These are phyloP conservation scores for Girardia tigrina DNA, from an alignment of 2,888 invertebrate genomes.

Conservation along the genomic window DNA sequence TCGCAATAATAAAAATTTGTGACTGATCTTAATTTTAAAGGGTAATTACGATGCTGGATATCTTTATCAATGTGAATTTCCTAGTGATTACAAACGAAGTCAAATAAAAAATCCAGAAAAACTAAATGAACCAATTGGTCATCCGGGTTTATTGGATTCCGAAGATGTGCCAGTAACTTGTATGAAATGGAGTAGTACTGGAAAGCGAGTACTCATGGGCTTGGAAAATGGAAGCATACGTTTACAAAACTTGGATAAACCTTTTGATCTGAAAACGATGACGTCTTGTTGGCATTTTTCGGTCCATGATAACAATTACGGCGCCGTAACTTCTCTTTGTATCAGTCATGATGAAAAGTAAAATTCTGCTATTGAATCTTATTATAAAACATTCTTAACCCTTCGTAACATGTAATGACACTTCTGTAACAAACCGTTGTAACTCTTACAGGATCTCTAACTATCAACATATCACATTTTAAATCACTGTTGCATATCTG, in stretches of 20 bases:
- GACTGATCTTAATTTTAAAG: constrained; percentile 38
- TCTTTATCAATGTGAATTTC: constrained; percentile 47
- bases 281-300: constrained; percentile 44
- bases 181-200: constrained; percentile 43
- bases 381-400: no score
- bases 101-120: constrained; percentile 38
- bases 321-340: constrained; percentile 42
- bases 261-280: constrained; percentile 41
- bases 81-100: constrained; percentile 32
- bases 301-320: constrained; percentile 48
- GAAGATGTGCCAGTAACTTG: constrained; percentile 44
- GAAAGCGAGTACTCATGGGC: constrained; percentile 44
- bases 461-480: no score
- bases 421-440: no score
- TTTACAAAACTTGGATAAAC: constrained; percentile 42
- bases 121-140: constrained; percentile 43
- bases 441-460: no score
- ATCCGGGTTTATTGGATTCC: constrained; percentile 43
- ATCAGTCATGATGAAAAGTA: constrained; percentile 42
- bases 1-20: neutral
- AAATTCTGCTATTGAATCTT: no score
- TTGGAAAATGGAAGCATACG: constrained; percentile 47
- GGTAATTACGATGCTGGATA: constrained; percentile 50
- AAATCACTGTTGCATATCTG: no score
- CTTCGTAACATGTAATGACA: no score